A percentile compares a stretch with the other conserved stretches of the same genome.
Conservation (phyloP, 2,888 invertebrate genomes). For the Drosophila nr. fundita region DNA sequence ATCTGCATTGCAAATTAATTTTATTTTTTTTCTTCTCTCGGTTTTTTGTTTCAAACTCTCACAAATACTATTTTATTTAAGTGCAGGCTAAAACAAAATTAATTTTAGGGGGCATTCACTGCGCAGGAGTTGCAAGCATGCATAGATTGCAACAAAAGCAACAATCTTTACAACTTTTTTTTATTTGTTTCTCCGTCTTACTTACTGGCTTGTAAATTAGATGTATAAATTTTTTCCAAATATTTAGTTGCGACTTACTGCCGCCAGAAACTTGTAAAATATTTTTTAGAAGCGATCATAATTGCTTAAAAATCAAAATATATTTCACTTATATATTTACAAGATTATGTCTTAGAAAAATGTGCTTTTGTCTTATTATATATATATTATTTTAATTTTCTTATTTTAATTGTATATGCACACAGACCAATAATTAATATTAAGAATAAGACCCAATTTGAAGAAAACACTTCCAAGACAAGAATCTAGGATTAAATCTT, state of each 20-base stretch:
- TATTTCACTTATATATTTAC: neutral
- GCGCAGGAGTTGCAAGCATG: neutral
- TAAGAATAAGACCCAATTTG: too few relatives aligned
- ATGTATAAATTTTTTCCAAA: neutral
- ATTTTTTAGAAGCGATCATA: neutral
- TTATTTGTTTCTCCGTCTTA: slow-evolving; percentile 4
- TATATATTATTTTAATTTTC: neutral
- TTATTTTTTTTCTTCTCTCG: slow-evolving; percentile 17
- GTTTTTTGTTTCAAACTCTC: slow-evolving; percentile 33
- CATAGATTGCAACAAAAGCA: slow-evolving; percentile 46
- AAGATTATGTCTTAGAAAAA: neutral
- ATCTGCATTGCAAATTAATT: slow-evolving; percentile 76
- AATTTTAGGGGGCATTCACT: neutral
- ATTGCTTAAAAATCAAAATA: neutral
- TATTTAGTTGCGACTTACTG: neutral
- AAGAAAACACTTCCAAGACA: too few relatives aligned
- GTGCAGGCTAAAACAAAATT: slow-evolving; percentile 25
- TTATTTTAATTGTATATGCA: neutral
- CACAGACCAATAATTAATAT: too few relatives aligned
- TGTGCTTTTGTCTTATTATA: neutral
- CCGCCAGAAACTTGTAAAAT: neutral
- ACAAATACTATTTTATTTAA: slow-evolving; percentile 73
- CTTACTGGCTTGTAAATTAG: neutral
- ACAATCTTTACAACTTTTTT: slow-evolving; percentile 48
- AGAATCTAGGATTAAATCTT: too few relatives aligned